Base-by-base conservation (phyloP, 2,888 invertebrate species). In the Pyrocoelia pectoralis region DNA sequence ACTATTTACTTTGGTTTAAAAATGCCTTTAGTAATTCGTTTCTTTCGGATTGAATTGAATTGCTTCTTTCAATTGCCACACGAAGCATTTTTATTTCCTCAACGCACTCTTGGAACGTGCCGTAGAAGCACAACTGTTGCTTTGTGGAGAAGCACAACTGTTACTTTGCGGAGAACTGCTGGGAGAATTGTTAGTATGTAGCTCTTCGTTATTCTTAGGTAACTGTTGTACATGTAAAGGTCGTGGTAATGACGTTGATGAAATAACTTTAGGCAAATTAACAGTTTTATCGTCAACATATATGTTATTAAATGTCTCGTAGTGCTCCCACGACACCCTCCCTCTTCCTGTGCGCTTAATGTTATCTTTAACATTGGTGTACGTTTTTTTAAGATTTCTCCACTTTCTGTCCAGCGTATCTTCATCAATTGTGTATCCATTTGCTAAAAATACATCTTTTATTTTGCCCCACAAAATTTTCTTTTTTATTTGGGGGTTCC, bases 341-440 rank as follows among this genome's bases (percentile, higher is more conserved):
- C 28, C 50, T 14, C 50, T 9, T 18, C 24, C 50, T 2, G 50
- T 50, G 1, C 6, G 1, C 6, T 12, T 28, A 1, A 12, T 50
- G 18, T 28, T 50, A 8, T 28, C 50, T 29, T 50, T 50, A 13
- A 28, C 18, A 29, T 9, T 50, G n/a, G 28, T 50, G 19, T 50
- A 50, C 9, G 50, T 50, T 29, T 50, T 50, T 29, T 29, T 50
- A 2, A 50, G 14, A 29, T 28, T 50, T 13, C 50, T 24, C 50
- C 50, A 50, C 14, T 50, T 50, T 13, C 50, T 24, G 10, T 50
- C 29, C 12, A 50, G n/a, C 2, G 6, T 9, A 8, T 50, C 50
- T 50, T 50, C 50, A 12, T 9, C 8, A 15, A 43, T 15, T n/a
- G 13, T 15, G 15, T 43, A 15, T 13, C 15, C 43, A 43, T 15